Evolutionary conservation across 2,113 vertebrate species (phyloP).

Genomic region (Diglossa brunneiventris): DNA sequence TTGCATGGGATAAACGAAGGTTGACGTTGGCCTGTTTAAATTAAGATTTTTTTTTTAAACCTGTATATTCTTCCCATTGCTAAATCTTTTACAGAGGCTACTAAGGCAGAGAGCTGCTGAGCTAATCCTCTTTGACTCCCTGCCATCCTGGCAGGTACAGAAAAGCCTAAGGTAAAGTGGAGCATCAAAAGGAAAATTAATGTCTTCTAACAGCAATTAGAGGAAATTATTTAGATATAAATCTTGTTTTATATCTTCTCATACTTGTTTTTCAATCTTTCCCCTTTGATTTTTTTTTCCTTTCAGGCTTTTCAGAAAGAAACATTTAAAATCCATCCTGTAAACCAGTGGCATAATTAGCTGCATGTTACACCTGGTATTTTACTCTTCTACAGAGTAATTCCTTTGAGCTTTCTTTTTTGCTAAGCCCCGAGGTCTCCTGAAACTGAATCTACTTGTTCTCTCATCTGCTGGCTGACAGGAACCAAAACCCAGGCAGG

Average conservation of each 20-base stretch:
- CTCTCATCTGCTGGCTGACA: slow-evolving; percentile 21
- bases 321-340: slow-evolving; percentile 67
- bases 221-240: slow-evolving; percentile 83
- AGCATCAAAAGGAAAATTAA: slow-evolving; percentile 84
- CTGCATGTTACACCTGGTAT: slow-evolving; percentile 69
- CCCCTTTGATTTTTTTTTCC: slow-evolving; percentile 78
- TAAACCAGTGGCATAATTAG: slow-evolving; percentile 70
- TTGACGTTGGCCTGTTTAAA: slow-evolving; percentile 35
- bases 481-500: not conserved
- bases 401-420: slow-evolving; percentile 62
- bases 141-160: slow-evolving; percentile 77
- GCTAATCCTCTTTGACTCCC: slow-evolving; percentile 76
- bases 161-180: slow-evolving; percentile 73
- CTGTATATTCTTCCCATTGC: slow-evolving; percentile 38
- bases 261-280: slow-evolving; percentile 79
- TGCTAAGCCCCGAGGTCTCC: slow-evolving; percentile 56
- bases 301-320: slow-evolving; percentile 71
- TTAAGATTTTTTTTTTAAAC: not conserved
- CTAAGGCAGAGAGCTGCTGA: slow-evolving; percentile 62
- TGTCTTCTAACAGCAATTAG: slow-evolving; percentile 84
- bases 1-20: not conserved
- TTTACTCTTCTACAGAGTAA: slow-evolving; percentile 41
- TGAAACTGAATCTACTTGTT: slow-evolving; percentile 38
- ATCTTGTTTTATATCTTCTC: slow-evolving; percentile 82
- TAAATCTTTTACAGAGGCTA: slow-evolving; percentile 68